Conservation (phyloP, 2,113 vertebrate species). For the Calypte anna region DNA sequence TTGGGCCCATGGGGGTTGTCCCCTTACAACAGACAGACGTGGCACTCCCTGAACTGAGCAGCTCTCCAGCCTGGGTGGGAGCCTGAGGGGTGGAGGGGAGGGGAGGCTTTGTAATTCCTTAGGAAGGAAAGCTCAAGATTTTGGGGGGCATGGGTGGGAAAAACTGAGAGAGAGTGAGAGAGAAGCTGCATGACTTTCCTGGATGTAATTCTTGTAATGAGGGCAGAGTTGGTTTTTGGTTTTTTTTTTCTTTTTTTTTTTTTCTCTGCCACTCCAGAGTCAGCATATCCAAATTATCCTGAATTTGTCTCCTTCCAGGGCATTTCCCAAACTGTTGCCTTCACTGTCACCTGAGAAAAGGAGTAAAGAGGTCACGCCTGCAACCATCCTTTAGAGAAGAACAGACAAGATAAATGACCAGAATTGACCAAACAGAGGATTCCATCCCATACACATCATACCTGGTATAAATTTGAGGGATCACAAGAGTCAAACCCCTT, state of each 20-base stretch:
- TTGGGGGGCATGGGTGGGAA: too few relatives aligned
- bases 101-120: not conserved
- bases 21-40: not conserved
- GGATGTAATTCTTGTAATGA: not conserved
- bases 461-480: too few relatives aligned
- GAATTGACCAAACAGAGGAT: too few relatives aligned
- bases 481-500: too few relatives aligned
- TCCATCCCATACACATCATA: too few relatives aligned
- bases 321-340: not conserved
- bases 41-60: not conserved
- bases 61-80: not conserved
- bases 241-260: not conserved
- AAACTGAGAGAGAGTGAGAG: too few relatives aligned
- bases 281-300: not conserved
- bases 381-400: too few relatives aligned
- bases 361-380: too few relatives aligned
- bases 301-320: not conserved
- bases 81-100: not conserved
- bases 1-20: not conserved
- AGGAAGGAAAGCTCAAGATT: not conserved
- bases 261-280: not conserved
- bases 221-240: not conserved
- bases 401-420: too few relatives aligned
- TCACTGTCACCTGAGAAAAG: not conserved
- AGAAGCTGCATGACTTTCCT: not conserved